phyloP scores from a whole-genome alignment of 1,140 invertebrate species.

The Drosophila aff. region DNA sequence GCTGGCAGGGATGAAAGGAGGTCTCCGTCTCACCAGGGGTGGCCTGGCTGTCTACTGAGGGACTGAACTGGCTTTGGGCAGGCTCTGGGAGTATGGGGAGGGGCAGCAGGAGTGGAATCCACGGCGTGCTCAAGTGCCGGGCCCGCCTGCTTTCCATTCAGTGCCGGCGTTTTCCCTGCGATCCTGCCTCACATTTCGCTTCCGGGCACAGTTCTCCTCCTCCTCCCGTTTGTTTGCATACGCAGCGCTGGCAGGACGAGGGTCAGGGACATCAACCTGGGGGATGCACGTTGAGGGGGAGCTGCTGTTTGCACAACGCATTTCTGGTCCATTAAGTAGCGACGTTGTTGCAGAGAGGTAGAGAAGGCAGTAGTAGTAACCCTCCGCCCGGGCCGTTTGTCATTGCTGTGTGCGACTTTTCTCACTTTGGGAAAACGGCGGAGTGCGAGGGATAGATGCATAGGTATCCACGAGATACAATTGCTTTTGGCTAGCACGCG shows the following conservation, averaged over 20 bases:
- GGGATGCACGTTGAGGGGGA: slow-evolving; percentile 13
- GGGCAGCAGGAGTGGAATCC: slow-evolving; percentile 32
- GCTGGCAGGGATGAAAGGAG: slow-evolving; percentile 28
- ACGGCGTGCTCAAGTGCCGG: slow-evolving; percentile 74
- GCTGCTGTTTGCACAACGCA: slow-evolving; percentile 75
- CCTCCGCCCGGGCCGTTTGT: slow-evolving; percentile 55
- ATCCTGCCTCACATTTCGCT: slow-evolving; percentile 65
- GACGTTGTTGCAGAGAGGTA: slow-evolving; percentile 63
- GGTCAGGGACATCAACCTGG: slow-evolving; percentile 46
- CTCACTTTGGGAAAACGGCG: slow-evolving; percentile 55
- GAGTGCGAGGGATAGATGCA: background rate
- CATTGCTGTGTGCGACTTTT: slow-evolving; percentile 81
- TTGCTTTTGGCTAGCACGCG: slow-evolving; percentile 68
- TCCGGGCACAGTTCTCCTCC: slow-evolving; percentile 55
- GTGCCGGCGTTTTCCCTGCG: slow-evolving; percentile 8
- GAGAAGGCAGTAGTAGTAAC: slow-evolving; percentile 15
- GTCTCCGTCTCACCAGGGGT: slow-evolving; percentile 26
- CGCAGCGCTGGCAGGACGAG: slow-evolving; percentile 59
- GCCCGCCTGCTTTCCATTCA: slow-evolving; percentile 47
- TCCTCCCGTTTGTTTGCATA: slow-evolving; percentile 74
- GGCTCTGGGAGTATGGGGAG: slow-evolving; percentile 6
- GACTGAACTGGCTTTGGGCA: slow-evolving; percentile 10
- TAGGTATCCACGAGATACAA: slow-evolving; percentile 73
- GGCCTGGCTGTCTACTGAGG: slow-evolving; percentile 22
- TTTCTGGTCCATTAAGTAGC: slow-evolving; percentile 83